phyloP scores from a whole-genome alignment of 1,140 invertebrate genomes.

The Helicorthomorpha holstii region DNA sequence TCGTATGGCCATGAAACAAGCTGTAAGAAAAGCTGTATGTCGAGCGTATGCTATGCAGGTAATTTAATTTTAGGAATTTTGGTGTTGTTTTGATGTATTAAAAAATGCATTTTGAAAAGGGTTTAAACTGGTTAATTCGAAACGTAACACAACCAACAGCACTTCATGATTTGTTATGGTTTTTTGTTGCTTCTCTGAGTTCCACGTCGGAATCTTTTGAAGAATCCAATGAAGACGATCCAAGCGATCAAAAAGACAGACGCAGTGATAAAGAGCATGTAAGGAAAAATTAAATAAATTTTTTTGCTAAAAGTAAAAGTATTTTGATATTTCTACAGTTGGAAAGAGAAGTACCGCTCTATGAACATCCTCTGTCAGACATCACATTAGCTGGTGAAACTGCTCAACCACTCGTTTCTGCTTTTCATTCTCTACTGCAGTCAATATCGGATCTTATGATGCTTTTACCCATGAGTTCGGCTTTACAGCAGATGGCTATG shows the following conservation, averaged over 20 bases:
- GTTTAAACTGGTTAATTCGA: constrained; percentile 84
- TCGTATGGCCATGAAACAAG: constrained; percentile 63
- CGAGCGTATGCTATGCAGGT: constrained; percentile 69
- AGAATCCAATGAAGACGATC: constrained; percentile 21
- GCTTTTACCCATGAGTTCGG: constrained; percentile 65
- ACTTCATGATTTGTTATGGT: constrained; percentile 88
- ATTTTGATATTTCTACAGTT: constrained; percentile 19
- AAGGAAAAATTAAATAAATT: constrained; percentile 5
- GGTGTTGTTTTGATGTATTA: not conserved
- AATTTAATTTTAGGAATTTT: not conserved
- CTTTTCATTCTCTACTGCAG: constrained; percentile 75
- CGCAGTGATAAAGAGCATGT: constrained; percentile 15
- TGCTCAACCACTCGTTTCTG: constrained; percentile 55
- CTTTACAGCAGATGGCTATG: constrained; percentile 78
- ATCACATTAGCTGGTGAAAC: constrained; percentile 60
- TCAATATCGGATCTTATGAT: constrained; percentile 85
- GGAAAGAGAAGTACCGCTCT: constrained; percentile 31
- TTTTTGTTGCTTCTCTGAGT: constrained; percentile 60
- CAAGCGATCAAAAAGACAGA: constrained; percentile 20
- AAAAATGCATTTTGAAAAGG: constrained; percentile 30
- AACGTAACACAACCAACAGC: constrained; percentile 77
- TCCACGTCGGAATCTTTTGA: constrained; percentile 25
- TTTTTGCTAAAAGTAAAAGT: constrained; percentile 17
- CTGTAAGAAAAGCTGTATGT: constrained; percentile 62
- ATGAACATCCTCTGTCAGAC: constrained; percentile 65